Percentiles rank a stretch among this genome's conserved stretches.
Evolutionary conservation across 2,888 invertebrate genomes (phyloP).

Genomic region (Leptinotarsa peninsularis): DNA sequence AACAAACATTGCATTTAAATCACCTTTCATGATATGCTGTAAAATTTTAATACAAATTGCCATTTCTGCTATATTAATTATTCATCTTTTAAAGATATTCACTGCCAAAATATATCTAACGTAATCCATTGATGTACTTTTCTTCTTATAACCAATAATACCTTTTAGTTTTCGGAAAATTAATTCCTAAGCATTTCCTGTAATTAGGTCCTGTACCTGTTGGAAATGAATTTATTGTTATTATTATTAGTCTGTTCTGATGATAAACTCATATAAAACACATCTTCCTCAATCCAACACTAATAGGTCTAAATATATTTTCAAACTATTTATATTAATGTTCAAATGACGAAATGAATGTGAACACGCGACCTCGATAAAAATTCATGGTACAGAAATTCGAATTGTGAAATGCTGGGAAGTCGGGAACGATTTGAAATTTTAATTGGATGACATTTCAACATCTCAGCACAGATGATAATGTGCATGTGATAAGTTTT

Average conservation of each 20-base stretch:
- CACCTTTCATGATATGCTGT: too few relatives aligned
- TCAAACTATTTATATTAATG: conserved; percentile 10
- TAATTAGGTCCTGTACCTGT: too few relatives aligned
- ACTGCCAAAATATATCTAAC: too few relatives aligned
- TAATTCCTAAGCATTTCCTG: too few relatives aligned
- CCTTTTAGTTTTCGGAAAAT: too few relatives aligned
- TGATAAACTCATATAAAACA: not conserved
- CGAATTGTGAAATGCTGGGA: conserved; percentile 36
- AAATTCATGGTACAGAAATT: conserved; percentile 40
- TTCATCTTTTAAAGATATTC: too few relatives aligned
- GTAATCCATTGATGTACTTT: too few relatives aligned
- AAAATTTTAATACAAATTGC: too few relatives aligned
- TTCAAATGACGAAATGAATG: conserved; percentile 35
- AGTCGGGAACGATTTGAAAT: conserved; percentile 35
- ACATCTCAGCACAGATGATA: conserved; percentile 27
- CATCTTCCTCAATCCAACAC: not conserved
- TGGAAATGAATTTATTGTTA: too few relatives aligned
- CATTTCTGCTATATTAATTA: too few relatives aligned
- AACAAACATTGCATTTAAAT: too few relatives aligned
- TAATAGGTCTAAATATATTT: not conserved
- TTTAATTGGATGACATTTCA: conserved; percentile 32
- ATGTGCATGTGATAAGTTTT: conserved; percentile 3
- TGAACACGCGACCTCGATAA: conserved; percentile 44
- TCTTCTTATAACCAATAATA: too few relatives aligned
- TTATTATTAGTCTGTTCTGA: not conserved